Evolutionary conservation across 2,113 vertebrate genomes (phyloP), one percentile per base, ranked within the genome.

Genomic region (Myanophis thanlyinensis): DNA sequence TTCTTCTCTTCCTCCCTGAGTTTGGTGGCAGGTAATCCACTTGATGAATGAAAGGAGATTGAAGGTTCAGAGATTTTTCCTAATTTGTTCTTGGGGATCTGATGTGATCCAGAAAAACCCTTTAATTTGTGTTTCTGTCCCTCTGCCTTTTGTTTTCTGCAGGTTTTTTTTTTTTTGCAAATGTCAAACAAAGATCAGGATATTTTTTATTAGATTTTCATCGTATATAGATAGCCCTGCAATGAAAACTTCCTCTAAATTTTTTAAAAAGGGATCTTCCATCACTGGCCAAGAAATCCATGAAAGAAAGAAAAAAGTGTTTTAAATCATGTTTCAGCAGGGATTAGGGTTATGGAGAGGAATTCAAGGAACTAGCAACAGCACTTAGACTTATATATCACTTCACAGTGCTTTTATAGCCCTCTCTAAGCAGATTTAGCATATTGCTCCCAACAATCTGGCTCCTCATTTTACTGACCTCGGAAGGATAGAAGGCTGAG

Each of bases 261-360:
- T 91, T 59, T 62, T 0, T 0, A 92, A 0, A 95, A 95, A 90
- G 95, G 87, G 87, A 93, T 95, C 93, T 94, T 95, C 48, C 91
- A 67, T 87, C 85, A 84, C 94, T 95, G 95, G 92, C 94, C 94
- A 94, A 96, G 91, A 96, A 95, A 92, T 90, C 40, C 56, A 51
- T 91, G 91, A 95, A 97, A 96, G 94, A 93, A 89, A n/a, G n/a
- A 89, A 94, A 93, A 95, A 93, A 96, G 91, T 93, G 52, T 92
- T 89, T 96, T 96, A 95, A 97, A 96, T 94, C 85, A 95, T n/a
- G 73, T 89, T 91, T 95, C 95, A 94, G 92, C 52, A 85, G 67
- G 23, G 73, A 85, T 44, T 56, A 44, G 73, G 93, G 92, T 89
- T 90, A 62, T 53, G 90, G 62, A 91, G 94, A 90, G 95, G 59